Percentiles rank a stretch among this genome's conserved stretches.
These are phyloP conservation scores for Balaeniceps rex DNA, from an alignment of 2,113 vertebrate genomes.

Conservation along the genomic window DNA sequence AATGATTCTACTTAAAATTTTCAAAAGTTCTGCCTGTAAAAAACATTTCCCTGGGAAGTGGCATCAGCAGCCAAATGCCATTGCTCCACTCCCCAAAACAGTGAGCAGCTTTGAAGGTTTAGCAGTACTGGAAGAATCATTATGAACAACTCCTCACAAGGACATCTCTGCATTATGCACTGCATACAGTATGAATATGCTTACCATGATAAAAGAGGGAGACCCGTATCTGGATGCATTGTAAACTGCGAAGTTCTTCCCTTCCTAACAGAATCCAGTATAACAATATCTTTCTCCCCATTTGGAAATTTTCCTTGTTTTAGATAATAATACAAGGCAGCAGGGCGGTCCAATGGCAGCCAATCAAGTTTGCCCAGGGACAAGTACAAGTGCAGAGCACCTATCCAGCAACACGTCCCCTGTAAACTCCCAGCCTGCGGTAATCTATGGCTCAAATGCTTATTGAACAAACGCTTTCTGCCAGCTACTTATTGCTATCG, in stretches of 20 bases:
- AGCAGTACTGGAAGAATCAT: not conserved
- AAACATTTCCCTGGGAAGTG: not conserved
- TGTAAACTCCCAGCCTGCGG: not conserved
- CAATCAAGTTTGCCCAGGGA: not conserved
- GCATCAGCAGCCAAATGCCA: not conserved
- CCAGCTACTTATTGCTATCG: not conserved
- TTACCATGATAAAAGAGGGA: not conserved
- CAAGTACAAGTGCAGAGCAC: not conserved
- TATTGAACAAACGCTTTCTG: not conserved
- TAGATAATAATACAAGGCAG: not conserved
- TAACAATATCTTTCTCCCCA: not conserved
- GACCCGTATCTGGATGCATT: not conserved
- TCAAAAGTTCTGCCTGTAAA: not conserved
- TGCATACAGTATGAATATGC: fast-evolving
- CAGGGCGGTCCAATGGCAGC: not conserved
- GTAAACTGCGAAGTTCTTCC: not conserved
- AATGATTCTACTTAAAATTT: not conserved
- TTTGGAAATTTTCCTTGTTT: not conserved
- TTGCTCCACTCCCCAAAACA: not conserved
- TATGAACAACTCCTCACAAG: not conserved
- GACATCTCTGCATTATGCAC: not conserved
- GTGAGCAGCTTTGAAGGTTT: not conserved
- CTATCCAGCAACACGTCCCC: not conserved
- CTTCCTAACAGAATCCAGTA: not conserved
- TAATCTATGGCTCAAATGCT: not conserved